A percentile compares a stretch with the other conserved stretches of the same genome.
Evolutionary conservation across 1,140 invertebrate genomes (phyloP).

Genomic region (Notospermus geniculatus): DNA sequence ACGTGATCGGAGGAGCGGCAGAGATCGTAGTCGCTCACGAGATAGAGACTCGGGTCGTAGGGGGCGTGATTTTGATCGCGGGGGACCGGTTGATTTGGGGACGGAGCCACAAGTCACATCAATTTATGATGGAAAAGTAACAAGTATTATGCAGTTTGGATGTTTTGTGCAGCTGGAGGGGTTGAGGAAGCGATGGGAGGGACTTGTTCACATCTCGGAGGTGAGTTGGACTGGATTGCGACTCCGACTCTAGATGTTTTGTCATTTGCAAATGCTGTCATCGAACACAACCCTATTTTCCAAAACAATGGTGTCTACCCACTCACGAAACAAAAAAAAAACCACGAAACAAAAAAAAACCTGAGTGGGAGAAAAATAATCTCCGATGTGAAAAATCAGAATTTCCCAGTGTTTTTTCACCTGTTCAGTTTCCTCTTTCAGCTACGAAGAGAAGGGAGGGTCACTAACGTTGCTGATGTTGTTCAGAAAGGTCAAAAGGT

Average conservation of each 20-base stretch:
- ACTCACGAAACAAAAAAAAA: too few relatives aligned
- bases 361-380: too few relatives aligned
- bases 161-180: conserved; percentile 97
- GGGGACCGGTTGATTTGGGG: conserved; percentile 21
- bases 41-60: conserved; percentile 29
- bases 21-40: conserved; percentile 40
- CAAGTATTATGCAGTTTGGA: conserved; percentile 94
- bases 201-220: conserved; percentile 96
- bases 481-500: conserved; percentile 77
- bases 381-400: too few relatives aligned
- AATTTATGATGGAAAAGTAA: conserved; percentile 92
- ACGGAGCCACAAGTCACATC: conserved; percentile 25
- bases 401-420: too few relatives aligned
- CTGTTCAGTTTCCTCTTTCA: conserved; percentile 27
- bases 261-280: too few relatives aligned
- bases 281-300: too few relatives aligned
- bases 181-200: conserved; percentile 82
- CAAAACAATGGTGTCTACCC: too few relatives aligned
- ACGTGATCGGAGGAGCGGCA: conserved; percentile 29
- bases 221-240: conserved; percentile 41
- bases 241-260: too few relatives aligned
- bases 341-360: too few relatives aligned
- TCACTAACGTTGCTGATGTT: conserved; percentile 92
- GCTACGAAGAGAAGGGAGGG: conserved; percentile 85
- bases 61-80: background rate